Percentiles rank a stretch among this genome's conserved stretches.
Evolutionary conservation across 92 coral and sea anemone species (phyloP).

Genomic region (Porites divaricata): DNA sequence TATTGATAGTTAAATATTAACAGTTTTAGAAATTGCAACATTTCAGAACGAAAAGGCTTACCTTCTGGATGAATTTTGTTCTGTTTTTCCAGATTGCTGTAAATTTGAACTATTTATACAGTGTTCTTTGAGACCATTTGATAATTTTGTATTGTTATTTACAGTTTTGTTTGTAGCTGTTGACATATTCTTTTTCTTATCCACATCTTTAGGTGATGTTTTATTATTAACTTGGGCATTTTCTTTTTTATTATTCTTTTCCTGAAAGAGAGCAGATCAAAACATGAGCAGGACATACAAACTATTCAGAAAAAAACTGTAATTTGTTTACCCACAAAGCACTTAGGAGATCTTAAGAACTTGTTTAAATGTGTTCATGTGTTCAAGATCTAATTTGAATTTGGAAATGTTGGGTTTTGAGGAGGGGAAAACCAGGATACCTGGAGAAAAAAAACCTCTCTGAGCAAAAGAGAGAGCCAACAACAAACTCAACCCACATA

Average conservation of each 20-base stretch:
- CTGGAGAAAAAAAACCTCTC: no score
- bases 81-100: slow-evolving; percentile 23
- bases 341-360: no score
- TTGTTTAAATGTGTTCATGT: no score
- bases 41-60: neutral
- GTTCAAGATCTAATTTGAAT: no score
- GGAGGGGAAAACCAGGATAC: no score
- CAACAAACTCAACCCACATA: no score
- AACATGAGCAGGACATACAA: neutral
- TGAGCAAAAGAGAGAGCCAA: no score
- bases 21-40: no score
- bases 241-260: slow-evolving; percentile 47
- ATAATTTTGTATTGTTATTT: slow-evolving; percentile 52
- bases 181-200: slow-evolving; percentile 26
- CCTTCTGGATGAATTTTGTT: slow-evolving; percentile 24
- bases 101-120: slow-evolving; percentile 29
- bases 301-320: neutral
- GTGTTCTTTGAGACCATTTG: slow-evolving; percentile 48
- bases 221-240: slow-evolving; percentile 21
- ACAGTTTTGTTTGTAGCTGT: slow-evolving; percentile 43
- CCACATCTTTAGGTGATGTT: slow-evolving; percentile 2
- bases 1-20: no score
- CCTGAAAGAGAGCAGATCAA: slow-evolving; percentile 13
- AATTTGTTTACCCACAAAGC: no score
- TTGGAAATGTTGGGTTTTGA: no score